phyloP scores from a whole-genome alignment of 2,113 vertebrate genomes.

The Hippocampus abdominalis region DNA sequence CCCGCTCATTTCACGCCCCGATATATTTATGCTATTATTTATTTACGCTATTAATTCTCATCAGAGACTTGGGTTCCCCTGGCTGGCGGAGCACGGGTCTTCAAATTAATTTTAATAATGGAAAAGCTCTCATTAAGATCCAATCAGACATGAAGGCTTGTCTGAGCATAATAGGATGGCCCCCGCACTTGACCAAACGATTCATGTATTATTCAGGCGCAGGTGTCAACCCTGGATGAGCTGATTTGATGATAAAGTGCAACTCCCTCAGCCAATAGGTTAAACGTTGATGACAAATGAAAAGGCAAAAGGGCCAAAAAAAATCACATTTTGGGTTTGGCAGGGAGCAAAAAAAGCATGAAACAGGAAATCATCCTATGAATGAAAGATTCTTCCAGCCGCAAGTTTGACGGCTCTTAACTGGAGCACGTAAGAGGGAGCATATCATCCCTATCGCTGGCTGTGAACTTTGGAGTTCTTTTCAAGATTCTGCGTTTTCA shows the following conservation, averaged over 20 bases:
- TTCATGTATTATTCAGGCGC: conserved; percentile 74
- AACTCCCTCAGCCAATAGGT: not conserved
- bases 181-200: conserved; percentile 51
- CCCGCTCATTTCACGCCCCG: conserved; percentile 67
- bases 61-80: conserved; percentile 31
- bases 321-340: not conserved
- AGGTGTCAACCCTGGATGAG: conserved; percentile 35
- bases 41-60: conserved; percentile 56
- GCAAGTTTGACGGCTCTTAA: not conserved
- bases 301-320: not conserved
- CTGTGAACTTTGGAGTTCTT: too few species aligned
- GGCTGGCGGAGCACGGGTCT: conserved; percentile 42
- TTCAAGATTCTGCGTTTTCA: too few species aligned
- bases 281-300: not conserved
- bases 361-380: not conserved
- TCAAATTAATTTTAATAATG: conserved; percentile 80
- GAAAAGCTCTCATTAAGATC: conserved; percentile 75
- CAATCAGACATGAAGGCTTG: conserved; percentile 72
- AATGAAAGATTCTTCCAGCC: not conserved
- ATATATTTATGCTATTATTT: conserved; percentile 72
- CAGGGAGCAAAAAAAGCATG: not conserved
- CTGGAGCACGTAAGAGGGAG: not conserved
- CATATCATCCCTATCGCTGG: not conserved
- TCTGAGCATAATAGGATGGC: conserved; percentile 58
- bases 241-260: conserved; percentile 15